Percentiles rank a stretch among this genome's conserved stretches.
Conservation (phyloP, 2,113 vertebrate genomes). For the Phyllostomus hastatus region DNA sequence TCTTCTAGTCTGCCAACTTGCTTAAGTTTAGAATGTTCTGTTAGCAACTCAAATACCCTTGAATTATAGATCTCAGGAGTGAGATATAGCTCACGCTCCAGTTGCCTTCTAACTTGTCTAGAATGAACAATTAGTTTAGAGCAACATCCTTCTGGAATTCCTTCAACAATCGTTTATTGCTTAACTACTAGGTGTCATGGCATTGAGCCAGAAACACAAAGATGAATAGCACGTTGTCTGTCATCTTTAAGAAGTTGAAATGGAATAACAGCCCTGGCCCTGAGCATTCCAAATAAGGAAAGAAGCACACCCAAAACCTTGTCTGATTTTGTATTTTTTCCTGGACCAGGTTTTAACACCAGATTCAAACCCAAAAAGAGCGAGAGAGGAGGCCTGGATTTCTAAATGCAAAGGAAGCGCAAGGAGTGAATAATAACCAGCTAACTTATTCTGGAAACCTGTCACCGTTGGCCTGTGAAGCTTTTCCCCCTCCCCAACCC, state of each 20-base stretch:
- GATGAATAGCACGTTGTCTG: background rate
- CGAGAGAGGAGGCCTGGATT: background rate
- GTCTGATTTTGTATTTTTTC: background rate
- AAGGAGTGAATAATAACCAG: background rate
- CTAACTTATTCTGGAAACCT: background rate
- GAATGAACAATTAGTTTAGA: constrained; percentile 30
- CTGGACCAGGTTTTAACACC: background rate
- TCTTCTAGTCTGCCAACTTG: background rate
- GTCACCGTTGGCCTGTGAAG: background rate
- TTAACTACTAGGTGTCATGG: background rate
- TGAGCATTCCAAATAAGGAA: background rate
- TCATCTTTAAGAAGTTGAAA: background rate
- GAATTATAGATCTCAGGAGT: background rate
- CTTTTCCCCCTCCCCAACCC: background rate
- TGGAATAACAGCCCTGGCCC: background rate
- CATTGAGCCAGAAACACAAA: background rate
- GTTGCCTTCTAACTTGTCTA: background rate
- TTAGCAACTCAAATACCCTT: background rate
- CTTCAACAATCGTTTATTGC: background rate
- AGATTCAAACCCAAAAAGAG: background rate
- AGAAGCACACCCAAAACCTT: background rate
- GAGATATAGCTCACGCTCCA: background rate
- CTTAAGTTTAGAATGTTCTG: background rate
- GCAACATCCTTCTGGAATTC: constrained; percentile 14
- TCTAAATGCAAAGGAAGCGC: background rate